Percentiles rank a stretch among this genome's conserved stretches.
Evolutionary conservation across 1,140 invertebrate species (phyloP).

Genomic region (Saccostrea cuccullata): DNA sequence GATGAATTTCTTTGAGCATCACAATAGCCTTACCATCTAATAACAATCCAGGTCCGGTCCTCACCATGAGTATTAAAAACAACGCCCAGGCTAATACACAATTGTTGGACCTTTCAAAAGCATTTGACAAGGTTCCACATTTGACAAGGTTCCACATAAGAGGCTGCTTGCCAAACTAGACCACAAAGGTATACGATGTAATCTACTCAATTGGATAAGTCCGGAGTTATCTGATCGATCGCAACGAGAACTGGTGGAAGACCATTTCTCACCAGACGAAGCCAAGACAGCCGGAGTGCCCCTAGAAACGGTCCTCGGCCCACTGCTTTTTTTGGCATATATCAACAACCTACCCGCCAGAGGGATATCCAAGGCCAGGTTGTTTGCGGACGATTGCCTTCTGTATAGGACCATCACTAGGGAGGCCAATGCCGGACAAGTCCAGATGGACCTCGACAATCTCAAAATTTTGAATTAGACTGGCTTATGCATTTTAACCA

Average conservation of each 20-base stretch:
- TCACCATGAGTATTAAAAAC: slow-evolving; percentile 18
- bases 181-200: slow-evolving; percentile 40
- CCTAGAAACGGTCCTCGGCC: too few species aligned
- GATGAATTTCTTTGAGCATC: slow-evolving; percentile 43
- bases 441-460: too few species aligned
- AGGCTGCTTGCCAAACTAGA: slow-evolving; percentile 43
- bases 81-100: slow-evolving; percentile 27
- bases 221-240: slow-evolving; percentile 46
- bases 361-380: too few species aligned
- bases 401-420: too few species aligned
- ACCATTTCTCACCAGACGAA: slow-evolving; percentile 25
- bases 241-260: slow-evolving; percentile 52
- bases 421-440: too few species aligned
- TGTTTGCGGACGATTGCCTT: too few species aligned
- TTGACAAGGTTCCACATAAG: slow-evolving; percentile 49
- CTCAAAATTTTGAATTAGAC: too few species aligned
- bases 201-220: slow-evolving; percentile 46
- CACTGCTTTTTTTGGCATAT: too few species aligned
- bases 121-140: slow-evolving; percentile 53
- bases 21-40: slow-evolving; percentile 47
- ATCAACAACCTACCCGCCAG: neutral
- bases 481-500: too few species aligned
- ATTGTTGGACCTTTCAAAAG: too few species aligned
- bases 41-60: slow-evolving; percentile 43
- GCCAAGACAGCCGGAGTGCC: neutral